Evolutionary conservation across 2,888 invertebrate genomes (phyloP), one percentile per base, ranked within the genome.

Genomic region (Pomacea canaliculata): DNA sequence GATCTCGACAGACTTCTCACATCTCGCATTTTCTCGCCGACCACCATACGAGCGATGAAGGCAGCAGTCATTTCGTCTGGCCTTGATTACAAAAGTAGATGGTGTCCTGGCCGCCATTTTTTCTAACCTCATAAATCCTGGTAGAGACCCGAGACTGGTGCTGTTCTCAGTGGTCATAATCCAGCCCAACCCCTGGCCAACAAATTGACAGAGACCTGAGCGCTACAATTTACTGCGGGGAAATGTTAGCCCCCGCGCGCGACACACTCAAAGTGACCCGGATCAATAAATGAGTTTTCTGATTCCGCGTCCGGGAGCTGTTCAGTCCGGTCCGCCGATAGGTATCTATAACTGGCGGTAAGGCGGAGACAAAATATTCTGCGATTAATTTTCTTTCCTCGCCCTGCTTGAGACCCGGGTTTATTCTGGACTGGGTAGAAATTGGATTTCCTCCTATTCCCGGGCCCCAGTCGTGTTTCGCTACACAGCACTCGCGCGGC

Each of bases 401-500:
- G 76, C 80, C 83, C 78, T 71, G 76, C 82, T 78, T 79, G 78
- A 83, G 78, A 80, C 77, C 79, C 78, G 79, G 78, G 77, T 80
- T 82, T 84, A 85, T n/a, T 81, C 82, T 83, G 85, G 84, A 85
- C 83, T n/a, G 85, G 82, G 77, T 84, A 84, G 85, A 86, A 85
- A 87, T 87, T 87, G 86, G 86, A 87, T 87, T 87, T 83, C 82
- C 80, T 81, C 80, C 81, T 79, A 80, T 71, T 63, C 71, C 72
- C 74, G n/a, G 63, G 71, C 59, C 51, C 71, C 68, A 37, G 68
- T 66, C 49, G 60, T n/a, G 78, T 79, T 76, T 79, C 70, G 71
- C 70, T 71, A 79, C 78, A 79, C 71, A 70, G 70, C 65, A n/a
- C 76, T 46, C 66, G 49, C 37, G 62, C 70, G 59, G 71, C 74